These are phyloP conservation scores for Athalia cordata DNA, from an alignment of 2,888 invertebrate genomes.

Conservation along the genomic window DNA sequence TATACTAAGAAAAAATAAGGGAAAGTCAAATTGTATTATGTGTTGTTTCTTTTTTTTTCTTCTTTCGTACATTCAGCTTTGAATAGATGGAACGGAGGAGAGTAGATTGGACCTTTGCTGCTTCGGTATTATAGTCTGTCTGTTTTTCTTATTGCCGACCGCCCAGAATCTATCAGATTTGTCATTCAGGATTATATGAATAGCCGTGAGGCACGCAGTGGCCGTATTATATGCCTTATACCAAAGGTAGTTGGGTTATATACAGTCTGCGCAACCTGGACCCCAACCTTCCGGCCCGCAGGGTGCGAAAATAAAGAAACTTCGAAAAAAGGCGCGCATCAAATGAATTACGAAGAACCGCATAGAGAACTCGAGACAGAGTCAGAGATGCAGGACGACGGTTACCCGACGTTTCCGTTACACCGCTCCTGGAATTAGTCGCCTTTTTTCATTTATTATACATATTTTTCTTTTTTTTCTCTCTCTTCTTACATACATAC, in stretches of 20 bases:
- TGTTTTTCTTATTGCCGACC: conserved; percentile 45
- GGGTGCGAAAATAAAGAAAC: conserved; percentile 22
- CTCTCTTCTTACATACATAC: too few species aligned
- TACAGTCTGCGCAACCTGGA: too few species aligned
- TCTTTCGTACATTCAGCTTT: conserved; percentile 16
- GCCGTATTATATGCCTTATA: background rate
- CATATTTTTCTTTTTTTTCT: too few species aligned
- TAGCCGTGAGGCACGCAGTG: conserved; percentile 49
- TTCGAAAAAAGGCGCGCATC: background rate
- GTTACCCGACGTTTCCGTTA: too few species aligned
- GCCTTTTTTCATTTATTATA: background rate
- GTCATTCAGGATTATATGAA: conserved; percentile 60
- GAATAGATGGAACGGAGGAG: conserved; percentile 10
- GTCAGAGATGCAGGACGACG: too few species aligned
- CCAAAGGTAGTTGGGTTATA: too few species aligned
- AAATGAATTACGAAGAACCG: background rate
- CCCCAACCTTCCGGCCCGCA: background rate
- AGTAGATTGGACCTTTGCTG: background rate
- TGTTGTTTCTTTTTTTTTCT: background rate
- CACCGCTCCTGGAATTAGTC: too few species aligned
- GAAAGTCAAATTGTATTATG: background rate
- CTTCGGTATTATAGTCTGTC: background rate
- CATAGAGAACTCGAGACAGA: background rate
- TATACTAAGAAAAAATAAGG: background rate
- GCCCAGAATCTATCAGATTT: conserved; percentile 62